Base-by-base conservation (phyloP, 2,888 invertebrate genomes). In the Eupithecia insigniata region DNA sequence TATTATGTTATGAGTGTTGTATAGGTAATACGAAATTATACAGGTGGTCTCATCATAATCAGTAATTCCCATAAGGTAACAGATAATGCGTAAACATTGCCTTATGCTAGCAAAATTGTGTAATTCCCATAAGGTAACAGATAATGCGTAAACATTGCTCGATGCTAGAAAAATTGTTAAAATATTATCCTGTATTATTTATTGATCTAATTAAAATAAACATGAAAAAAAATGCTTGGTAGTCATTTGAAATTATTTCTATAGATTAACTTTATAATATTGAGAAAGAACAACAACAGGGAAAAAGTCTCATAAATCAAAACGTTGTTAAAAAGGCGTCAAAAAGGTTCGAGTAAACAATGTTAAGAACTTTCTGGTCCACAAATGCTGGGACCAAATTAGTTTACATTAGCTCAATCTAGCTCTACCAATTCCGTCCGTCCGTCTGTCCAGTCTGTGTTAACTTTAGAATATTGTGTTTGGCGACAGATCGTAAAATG, bases 381-480 rank as follows among this genome's bases (percentile, higher is more conserved):
- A 62, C 62, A 62, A 22, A 64, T 39, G 10, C 62, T 36, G 14
- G 22, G 36, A 22, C 64, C 22, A 64, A 67, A 71, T 71, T 73
- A 22, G 70, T 70, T 55, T 60, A 61, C 32, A 60, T 26, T 58
- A 10, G 51, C 68, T 67, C 68, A 71, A 72, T 73, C 76, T 71
- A 12, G 67, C 55, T 64, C 66, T 18, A 34, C 14, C 18, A 22
- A 5, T n/a, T 62, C 22, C 7, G 58, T 58, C 32, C 22, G 26
- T 34, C 32, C n/a, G 46, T 32, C 32, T 36, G 83, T 86, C 43
- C 43, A 43, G 43, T n/a, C 82, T 86, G 79, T 83, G 85, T 83
- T 80, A 82, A 83, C 84, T 58, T 78, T 76, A 68, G 77, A 72
- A 66, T 82, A 80, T 84, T 83, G 81, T 83, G 84, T 86, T 86